A percentile compares a stretch with the other conserved stretches of the same genome.
Conservation (phyloP, 2,797 vertebrate genomes). For the Peromyscus nudipes region DNA sequence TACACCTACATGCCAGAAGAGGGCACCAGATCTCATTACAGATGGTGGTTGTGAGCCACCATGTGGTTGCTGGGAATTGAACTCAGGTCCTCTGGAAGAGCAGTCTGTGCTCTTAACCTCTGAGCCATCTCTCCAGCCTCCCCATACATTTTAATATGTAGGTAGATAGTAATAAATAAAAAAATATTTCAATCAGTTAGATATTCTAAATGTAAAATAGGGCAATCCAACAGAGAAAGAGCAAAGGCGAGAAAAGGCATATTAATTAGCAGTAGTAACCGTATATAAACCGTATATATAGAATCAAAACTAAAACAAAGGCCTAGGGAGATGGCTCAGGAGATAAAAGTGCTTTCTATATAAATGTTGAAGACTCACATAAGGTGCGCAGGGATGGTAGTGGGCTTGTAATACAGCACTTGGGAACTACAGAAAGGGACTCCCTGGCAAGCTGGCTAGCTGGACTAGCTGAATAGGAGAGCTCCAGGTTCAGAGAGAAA, state of each 20-base stretch:
- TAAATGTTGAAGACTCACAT: not conserved
- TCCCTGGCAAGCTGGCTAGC: not conserved
- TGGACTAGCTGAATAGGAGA: not conserved
- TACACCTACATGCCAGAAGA: too few relatives aligned
- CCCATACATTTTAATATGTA: slow-evolving; percentile 25
- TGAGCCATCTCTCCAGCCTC: too few relatives aligned
- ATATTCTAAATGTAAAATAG: slow-evolving; percentile 45
- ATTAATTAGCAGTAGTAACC: not conserved
- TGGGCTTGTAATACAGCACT: not conserved
- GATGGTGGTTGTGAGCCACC: too few relatives aligned
- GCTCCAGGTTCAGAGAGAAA: not conserved
- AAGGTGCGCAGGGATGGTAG: not conserved
- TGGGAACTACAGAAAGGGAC: not conserved
- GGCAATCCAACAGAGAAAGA: slow-evolving; percentile 1
- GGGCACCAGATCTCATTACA: too few relatives aligned
- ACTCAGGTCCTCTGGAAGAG: too few relatives aligned
- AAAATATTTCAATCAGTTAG: slow-evolving; percentile 24
- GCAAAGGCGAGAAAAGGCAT: not conserved
- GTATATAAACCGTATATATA: slow-evolving; percentile 4
- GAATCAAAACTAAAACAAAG: slow-evolving; percentile 44
- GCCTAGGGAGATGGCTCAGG: not conserved
- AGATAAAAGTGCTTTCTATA: not conserved
- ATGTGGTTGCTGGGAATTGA: too few relatives aligned
- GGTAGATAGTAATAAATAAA: slow-evolving; percentile 1
- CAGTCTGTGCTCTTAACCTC: too few relatives aligned